A percentile compares a stretch with the other conserved stretches of the same genome.
Conservation (phyloP, 2,888 invertebrate species). For the Deilephila elpenor region DNA sequence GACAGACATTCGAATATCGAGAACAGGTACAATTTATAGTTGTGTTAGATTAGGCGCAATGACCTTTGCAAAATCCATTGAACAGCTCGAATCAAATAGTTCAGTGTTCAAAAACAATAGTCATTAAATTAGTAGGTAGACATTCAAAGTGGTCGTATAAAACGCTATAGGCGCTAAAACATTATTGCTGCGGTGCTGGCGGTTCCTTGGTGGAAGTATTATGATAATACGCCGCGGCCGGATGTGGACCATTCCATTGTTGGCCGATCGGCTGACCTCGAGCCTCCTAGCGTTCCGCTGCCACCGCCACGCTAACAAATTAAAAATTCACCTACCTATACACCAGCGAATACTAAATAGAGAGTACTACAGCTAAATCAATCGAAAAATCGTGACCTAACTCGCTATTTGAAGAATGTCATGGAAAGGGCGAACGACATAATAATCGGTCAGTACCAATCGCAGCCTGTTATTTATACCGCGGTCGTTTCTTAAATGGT, state of each 20-base stretch:
- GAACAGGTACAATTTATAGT: conserved; percentile 11
- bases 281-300: conserved; percentile 47
- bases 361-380: conserved; percentile 33
- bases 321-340: conserved; percentile 29
- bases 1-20: conserved; percentile 10
- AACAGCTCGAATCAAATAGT: conserved; percentile 26
- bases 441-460: conserved; percentile 55
- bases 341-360: conserved; percentile 22
- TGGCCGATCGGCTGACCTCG: conserved; percentile 78
- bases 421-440: conserved; percentile 67
- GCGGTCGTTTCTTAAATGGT: conserved; percentile 57
- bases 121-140: conserved; percentile 32
- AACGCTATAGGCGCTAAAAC: conserved; percentile 31
- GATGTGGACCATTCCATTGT: conserved; percentile 83
- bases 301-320: conserved; percentile 21
- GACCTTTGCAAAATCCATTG: conserved; percentile 24
- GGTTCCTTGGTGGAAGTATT: conserved; percentile 78
- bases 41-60: conserved; percentile 30
- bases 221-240: conserved; percentile 77
- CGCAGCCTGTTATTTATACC: conserved; percentile 54
- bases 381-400: conserved; percentile 65
- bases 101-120: conserved; percentile 31
- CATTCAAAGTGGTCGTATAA: conserved; percentile 37
- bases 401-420: conserved; percentile 64
- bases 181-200: conserved; percentile 44